Evolutionary conservation across 2,888 invertebrate species (phyloP).

Genomic region (Drosophila bunnanda): DNA sequence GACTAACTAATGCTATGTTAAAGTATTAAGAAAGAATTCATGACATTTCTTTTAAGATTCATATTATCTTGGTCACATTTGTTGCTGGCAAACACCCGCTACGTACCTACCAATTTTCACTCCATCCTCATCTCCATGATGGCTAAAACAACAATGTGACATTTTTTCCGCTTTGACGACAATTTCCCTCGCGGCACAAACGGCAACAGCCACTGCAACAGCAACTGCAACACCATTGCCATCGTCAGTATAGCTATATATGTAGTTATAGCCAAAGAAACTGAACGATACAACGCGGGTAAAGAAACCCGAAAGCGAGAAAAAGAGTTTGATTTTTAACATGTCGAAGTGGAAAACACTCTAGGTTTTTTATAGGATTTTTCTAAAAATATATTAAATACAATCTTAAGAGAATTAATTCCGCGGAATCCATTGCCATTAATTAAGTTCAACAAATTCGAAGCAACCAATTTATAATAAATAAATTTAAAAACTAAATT

Average conservation of each 20-base stretch:
- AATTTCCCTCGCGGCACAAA: constrained; percentile 75
- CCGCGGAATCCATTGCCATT: not conserved
- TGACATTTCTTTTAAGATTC: not conserved
- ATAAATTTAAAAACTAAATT: not conserved
- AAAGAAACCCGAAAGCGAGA: constrained; percentile 24
- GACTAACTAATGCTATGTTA: too few relatives aligned
- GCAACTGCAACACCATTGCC: constrained; percentile 38
- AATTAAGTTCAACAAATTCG: not conserved
- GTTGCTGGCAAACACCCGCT: constrained; percentile 3
- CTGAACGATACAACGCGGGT: constrained; percentile 63
- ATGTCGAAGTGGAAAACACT: not conserved
- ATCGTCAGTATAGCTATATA: constrained; percentile 37
- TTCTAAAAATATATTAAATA: not conserved
- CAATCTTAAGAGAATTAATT: not conserved
- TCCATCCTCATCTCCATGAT: constrained; percentile 32
- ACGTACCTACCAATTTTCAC: not conserved
- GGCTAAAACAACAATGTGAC: constrained; percentile 74
- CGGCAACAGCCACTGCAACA: constrained; percentile 56
- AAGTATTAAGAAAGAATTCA: too few relatives aligned
- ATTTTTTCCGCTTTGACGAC: constrained; percentile 76
- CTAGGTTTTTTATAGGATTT: not conserved
- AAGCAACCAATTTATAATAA: not conserved
- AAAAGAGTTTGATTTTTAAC: not conserved
- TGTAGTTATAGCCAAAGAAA: constrained; percentile 46
- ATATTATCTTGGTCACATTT: not conserved